Base-by-base conservation (phyloP, 2,888 invertebrate species). In the Xanthia icteritia region DNA sequence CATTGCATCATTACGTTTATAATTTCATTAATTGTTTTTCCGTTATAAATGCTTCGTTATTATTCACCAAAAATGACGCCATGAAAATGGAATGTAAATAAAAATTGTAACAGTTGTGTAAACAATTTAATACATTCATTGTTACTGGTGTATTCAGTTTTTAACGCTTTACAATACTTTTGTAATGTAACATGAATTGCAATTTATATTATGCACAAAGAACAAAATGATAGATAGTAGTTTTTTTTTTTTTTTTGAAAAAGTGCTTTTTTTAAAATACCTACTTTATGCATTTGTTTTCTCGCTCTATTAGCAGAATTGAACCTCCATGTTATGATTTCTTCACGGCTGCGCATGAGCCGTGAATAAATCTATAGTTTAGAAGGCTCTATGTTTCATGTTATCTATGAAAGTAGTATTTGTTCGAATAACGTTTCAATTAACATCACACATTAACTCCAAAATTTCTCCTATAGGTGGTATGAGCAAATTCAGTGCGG, bases 401-500 rank as follows among this genome's bases (percentile, higher is more conserved):
- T 64, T 65, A 36, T 20, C 2, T n/a, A 20, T 36, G 6, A 20
- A 48, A 48, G n/a, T 11, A 6, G 5, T n/a, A 54, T n/a, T n/a
- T 54, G 0, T 63, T 17, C 20, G n/a, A 20, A 27, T 63, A n/a
- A 17, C 0, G 54, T 13, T 42, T 58, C 1, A n/a, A 20, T 31
- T 13, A 58, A 58, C 6, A 8, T 20, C 36, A 31, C 0, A n/a
- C 13, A 36, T 15, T 27, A 66, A 76, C 2, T 3, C 15, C 0
- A 0, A 17, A 1, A 8, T 63, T 8, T 51, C 60, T 23, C 27
- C 1, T 6, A 1, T 92, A 98, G 98, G 98, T 86, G 99, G 99
- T 72, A 98, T 99, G 90, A 98, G 99, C 88, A 98, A 99, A 95
- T 99, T 99, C 96, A 99, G 99, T 84, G 99, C 98, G 42, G 99